A percentile compares a stretch with the other conserved stretches of the same genome.
Conservation (phyloP, 2,797 vertebrate genomes). For the Rhinella marina region DNA sequence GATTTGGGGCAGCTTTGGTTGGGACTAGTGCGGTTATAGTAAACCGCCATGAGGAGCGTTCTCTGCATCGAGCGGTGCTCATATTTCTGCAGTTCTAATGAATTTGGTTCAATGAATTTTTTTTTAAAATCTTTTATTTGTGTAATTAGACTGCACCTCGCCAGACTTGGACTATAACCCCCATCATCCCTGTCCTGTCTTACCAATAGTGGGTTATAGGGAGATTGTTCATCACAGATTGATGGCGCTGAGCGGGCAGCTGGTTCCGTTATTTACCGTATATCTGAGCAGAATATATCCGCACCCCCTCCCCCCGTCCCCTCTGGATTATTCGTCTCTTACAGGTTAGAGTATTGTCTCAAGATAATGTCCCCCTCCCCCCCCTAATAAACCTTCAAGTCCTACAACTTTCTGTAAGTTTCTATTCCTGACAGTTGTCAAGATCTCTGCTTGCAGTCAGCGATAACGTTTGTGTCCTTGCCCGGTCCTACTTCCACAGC, state of each 20-base stretch:
- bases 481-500: neutral
- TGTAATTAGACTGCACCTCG: neutral
- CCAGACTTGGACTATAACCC: neutral
- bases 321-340: neutral
- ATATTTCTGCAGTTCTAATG: too few relatives aligned
- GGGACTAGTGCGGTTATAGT: neutral
- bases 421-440: neutral
- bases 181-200: neutral
- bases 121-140: too few relatives aligned
- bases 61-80: too few relatives aligned
- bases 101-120: too few relatives aligned
- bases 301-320: neutral
- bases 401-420: neutral
- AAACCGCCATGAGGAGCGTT: neutral
- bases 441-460: neutral
- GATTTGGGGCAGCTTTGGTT: neutral
- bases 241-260: neutral
- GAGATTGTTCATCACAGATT: neutral
- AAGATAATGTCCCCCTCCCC: too few relatives aligned
- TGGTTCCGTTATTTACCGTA: neutral
- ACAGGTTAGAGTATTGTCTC: neutral
- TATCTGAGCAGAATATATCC: neutral
- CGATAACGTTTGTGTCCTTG: neutral
- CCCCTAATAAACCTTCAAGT: neutral
- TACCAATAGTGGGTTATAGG: neutral